Evolutionary conservation across 2,888 invertebrate species (phyloP).

Genomic region (Campoplex nolae): DNA sequence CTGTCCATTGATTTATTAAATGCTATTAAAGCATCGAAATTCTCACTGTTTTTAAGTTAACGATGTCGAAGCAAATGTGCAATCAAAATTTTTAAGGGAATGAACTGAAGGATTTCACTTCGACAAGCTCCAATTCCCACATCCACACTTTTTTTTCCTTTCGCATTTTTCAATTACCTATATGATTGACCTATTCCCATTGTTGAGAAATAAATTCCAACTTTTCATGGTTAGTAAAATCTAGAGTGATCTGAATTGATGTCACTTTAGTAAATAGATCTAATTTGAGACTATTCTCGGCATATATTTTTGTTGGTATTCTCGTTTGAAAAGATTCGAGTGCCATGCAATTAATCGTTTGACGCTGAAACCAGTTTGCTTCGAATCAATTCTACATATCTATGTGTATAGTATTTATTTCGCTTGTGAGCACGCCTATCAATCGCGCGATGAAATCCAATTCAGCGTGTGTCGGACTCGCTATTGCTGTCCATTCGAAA

Average conservation of each 20-base stretch:
- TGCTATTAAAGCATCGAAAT: too few species aligned
- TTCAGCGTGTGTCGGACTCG: constrained; percentile 25
- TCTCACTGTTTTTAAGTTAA: too few species aligned
- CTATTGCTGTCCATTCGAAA: constrained; percentile 59
- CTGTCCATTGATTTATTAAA: too few species aligned
- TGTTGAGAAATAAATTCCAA: neutral
- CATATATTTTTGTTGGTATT: neutral
- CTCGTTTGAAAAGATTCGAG: neutral
- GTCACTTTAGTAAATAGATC: neutral
- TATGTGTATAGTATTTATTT: constrained; percentile 19
- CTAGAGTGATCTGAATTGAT: neutral
- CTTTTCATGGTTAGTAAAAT: neutral
- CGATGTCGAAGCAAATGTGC: too few species aligned
- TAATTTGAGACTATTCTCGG: neutral
- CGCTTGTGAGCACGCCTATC: constrained; percentile 46
- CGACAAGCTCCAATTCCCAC: neutral
- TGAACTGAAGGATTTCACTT: too few species aligned
- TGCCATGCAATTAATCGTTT: neutral
- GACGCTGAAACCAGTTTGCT: neutral
- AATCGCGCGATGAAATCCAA: constrained; percentile 54
- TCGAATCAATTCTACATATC: neutral
- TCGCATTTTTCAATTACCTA: too few species aligned
- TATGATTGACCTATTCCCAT: too few species aligned
- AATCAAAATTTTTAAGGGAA: too few species aligned
- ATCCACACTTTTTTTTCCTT: neutral